Conservation (phyloP, 1,140 invertebrate species). For the Akabosia matsudoensis region DNA sequence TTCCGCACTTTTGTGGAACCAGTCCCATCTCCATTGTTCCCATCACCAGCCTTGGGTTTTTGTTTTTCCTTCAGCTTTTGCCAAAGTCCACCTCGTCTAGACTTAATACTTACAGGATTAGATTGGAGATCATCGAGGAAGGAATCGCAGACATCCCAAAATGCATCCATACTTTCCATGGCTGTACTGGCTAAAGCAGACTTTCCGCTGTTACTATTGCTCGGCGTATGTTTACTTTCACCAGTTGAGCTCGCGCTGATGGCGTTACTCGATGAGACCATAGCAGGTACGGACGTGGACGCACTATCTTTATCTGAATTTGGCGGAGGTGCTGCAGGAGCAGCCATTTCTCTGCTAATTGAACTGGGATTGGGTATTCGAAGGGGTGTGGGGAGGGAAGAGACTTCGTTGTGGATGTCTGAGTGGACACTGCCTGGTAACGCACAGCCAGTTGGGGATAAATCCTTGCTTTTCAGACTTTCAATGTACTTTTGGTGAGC, state of each 20-base stretch:
- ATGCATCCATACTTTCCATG: conserved; percentile 31
- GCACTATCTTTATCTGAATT: not conserved
- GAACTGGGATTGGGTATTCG: not conserved
- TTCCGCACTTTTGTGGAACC: not conserved
- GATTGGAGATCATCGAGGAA: conserved; percentile 42
- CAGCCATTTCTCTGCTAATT: not conserved
- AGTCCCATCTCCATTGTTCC: not conserved
- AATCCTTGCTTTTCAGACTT: conserved; percentile 23
- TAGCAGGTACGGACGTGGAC: not conserved
- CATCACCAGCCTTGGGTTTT: conserved; percentile 19
- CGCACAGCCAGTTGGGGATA: not conserved
- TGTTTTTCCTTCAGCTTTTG: conserved; percentile 39
- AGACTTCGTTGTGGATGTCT: not conserved
- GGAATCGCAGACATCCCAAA: conserved; percentile 46
- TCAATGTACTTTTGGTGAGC: conserved; percentile 8
- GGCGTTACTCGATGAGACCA: not conserved
- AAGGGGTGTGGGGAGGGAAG: not conserved
- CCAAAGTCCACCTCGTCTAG: conserved; percentile 44
- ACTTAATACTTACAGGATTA: conserved; percentile 43
- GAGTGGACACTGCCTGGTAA: not conserved
- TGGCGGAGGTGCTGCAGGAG: not conserved
- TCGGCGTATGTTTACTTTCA: not conserved
- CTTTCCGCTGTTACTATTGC: not conserved
- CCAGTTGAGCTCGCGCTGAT: not conserved
- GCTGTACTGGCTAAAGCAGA: not conserved